Base-by-base conservation (phyloP, 37 sponge, comb jelly and placozoan species). In the Oscarella lobularis region DNA sequence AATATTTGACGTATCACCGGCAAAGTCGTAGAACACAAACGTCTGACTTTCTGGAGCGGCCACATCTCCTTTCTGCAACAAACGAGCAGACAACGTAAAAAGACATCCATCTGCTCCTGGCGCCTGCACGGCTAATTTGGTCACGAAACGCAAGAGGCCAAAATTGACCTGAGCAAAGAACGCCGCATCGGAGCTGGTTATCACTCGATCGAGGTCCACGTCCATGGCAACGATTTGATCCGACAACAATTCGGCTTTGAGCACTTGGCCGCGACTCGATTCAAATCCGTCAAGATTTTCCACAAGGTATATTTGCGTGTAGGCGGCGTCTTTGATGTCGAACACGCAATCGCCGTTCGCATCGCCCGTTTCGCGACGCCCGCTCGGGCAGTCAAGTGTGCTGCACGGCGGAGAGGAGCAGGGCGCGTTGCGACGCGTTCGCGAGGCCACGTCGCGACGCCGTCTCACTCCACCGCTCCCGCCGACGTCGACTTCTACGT, bases 321-420 rank as follows among this genome's bases (percentile, higher is more conserved):
- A 36, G 48, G 79, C 68, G 4, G 40, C 82, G 74, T 91, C 92
- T 35, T 73, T 41, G 0, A 77, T 77, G 36, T 83, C 80, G 66
- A 91, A 85, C 1, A 75, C 68, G 32, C 88, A 81, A 70, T 91
- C 75, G 2, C 85, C 85, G 69, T 91, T 74, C 37, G 80, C 78
- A 73, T 91, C 92, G 34, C 92, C 92, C 2, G 74, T 66, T 34
- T 85, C 66, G 0, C 32, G 66, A 48, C 20, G 60, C 9, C 60
- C 20, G 38, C 81, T 73, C 3, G 73, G 66, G 34, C 75, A 33
- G 30, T 78, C 75, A 0, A 72, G 39, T 0, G 35, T 6, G 0
- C 72, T 74, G n/a, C 34, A 1, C 36, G 70, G 69, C 29, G 71
- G 29, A 20, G 71, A 4, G 41, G 77, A 1, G 48, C 82, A 81